Evolutionary conservation across 1,140 invertebrate species (phyloP), one percentile per base, ranked within the genome.

Genomic region (Drosophila littoralis): DNA sequence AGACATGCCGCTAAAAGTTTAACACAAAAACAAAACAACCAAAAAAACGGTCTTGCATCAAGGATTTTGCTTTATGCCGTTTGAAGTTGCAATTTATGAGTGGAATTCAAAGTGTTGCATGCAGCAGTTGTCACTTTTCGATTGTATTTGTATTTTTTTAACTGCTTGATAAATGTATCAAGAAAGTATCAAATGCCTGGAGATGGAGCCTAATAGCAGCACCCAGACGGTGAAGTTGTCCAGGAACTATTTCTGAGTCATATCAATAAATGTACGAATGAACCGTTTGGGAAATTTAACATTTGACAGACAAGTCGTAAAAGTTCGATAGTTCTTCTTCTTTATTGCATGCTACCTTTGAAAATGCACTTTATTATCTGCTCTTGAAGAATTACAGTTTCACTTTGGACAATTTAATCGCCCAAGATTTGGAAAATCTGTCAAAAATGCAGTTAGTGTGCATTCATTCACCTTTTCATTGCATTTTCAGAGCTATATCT

Each of bases 51-150:
- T 40, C 45, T 9, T 59, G 38, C 32, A 59, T 52, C 54, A 52
- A 67, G 64, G n/a, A 48, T 68, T 59, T 52, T 59, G 63, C 68
- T 61, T 33, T 55, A 55, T 72, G 69, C 63, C 54, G 36, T 67
- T 73, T 67, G 54, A 68, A 73, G 70, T 68, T 73, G 48, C 64
- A 73, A 73, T 73, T 73, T 73, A 68, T 73, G 64, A 68, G 64
- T 54, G 57, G 45, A 63, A 51, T 71, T 50, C 60, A 43, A 54
- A 40, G 35, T 50, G 59, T 52, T 15, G 63, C 51, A 45, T 17
- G 40, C 63, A 55, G 22, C 61, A 40, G 32, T 28, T 32, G 12
- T n/a, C 9, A 17, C 5, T 8, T 38, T n/a, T 38, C 15, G 48
- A n/a, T 12, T 50, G 40, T 10, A 7, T 5, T 10, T 35, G 4